These are phyloP conservation scores for Aculops lycopersici DNA, from an alignment of 1,140 invertebrate species.

Conservation along the genomic window DNA sequence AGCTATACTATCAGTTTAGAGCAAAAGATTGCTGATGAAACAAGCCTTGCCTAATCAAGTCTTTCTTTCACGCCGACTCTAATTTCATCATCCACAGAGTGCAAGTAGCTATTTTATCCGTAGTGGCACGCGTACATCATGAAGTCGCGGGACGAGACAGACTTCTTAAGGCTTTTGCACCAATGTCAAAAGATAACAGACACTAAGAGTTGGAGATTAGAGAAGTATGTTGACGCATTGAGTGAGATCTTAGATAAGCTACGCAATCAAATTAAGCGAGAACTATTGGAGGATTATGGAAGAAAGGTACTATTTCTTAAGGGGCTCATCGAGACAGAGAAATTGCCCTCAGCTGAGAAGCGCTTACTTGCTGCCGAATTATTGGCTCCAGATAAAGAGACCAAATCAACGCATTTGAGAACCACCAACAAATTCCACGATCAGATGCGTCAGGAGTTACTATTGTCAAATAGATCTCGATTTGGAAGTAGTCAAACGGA, in stretches of 20 bases:
- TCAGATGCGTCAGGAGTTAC: neutral
- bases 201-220: neutral
- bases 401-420: neutral
- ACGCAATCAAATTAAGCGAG: neutral
- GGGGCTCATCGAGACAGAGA: neutral
- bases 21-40: too few relatives aligned
- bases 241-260: neutral
- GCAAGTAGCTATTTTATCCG: too few relatives aligned
- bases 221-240: neutral
- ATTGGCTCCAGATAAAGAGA: constrained; percentile 4
- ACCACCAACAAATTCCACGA: neutral
- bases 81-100: too few relatives aligned
- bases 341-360: neutral
- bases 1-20: too few relatives aligned
- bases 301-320: neutral
- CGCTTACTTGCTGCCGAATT: neutral
- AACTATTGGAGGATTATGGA: neutral
- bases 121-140: neutral
- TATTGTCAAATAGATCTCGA: neutral
- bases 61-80: too few relatives aligned
- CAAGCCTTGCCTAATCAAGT: too few relatives aligned
- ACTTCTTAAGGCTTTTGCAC: neutral
- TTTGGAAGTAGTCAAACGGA: too few relatives aligned
- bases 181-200: neutral
- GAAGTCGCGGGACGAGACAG: neutral